These are phyloP conservation scores for Acrossocheilus wenchowensis DNA, from an alignment of 2,797 vertebrate species.

Conservation along the genomic window DNA sequence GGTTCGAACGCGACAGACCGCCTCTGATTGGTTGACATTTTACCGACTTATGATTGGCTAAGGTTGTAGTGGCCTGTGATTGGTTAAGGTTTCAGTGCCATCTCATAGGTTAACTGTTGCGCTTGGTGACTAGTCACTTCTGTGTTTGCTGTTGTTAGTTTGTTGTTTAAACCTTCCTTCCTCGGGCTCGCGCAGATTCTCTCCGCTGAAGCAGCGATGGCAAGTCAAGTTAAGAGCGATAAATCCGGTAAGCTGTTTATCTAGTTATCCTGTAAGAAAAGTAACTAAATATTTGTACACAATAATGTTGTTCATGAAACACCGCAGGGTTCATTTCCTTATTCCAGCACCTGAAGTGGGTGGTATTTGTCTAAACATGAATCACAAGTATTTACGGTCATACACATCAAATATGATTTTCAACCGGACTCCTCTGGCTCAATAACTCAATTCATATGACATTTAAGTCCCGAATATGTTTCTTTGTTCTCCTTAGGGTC, in stretches of 20 bases:
- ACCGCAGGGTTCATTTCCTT: constrained; percentile 6
- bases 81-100: not conserved
- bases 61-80: not conserved
- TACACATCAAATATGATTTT: not conserved
- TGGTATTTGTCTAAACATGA: not conserved
- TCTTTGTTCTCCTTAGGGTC: not conserved
- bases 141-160: not conserved
- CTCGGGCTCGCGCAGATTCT: not conserved
- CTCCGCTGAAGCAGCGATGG: not conserved
- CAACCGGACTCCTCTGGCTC: not conserved
- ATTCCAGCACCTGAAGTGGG: not conserved
- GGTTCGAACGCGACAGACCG: not conserved
- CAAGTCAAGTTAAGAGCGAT: not conserved
- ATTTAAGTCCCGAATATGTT: not conserved
- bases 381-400: not conserved
- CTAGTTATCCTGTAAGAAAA: not conserved
- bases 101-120: not conserved
- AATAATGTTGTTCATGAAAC: not conserved
- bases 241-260: constrained; percentile 14
- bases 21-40: not conserved
- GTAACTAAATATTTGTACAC: not conserved
- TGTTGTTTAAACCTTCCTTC: not conserved
- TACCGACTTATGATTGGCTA: not conserved
- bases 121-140: not conserved
- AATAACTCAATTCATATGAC: not conserved